A percentile compares a stretch with the other conserved stretches of the same genome.
phyloP scores from a whole-genome alignment of 2,113 vertebrate species.

The Crypturellus undulatus region DNA sequence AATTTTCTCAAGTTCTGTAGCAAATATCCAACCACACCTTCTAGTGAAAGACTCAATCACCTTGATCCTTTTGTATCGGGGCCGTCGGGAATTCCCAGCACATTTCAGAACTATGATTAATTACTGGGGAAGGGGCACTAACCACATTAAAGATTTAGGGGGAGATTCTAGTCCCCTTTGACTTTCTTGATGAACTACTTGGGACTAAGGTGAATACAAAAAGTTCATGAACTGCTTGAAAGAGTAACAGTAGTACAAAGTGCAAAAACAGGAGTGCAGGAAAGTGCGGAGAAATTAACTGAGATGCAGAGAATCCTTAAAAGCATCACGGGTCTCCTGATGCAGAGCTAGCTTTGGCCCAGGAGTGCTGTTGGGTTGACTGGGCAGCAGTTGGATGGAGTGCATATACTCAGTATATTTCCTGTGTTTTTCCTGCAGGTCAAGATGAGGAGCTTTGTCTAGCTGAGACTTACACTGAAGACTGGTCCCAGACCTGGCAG shows the following conservation, averaged over 20 bases:
- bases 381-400: conserved; percentile 42
- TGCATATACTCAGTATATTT: conserved; percentile 65
- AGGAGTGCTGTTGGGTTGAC: conserved; percentile 7
- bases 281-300: conserved; percentile 71
- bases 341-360: conserved; percentile 40
- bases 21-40: conserved; percentile 61
- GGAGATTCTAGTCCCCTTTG: conserved; percentile 41
- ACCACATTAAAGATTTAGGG: conserved; percentile 59
- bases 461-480: conserved; percentile 90
- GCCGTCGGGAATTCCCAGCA: conserved; percentile 70
- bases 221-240: conserved; percentile 76
- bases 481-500: conserved; percentile 90
- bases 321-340: background rate
- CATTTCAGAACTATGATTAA: conserved; percentile 6
- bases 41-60: conserved; percentile 43
- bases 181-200: conserved; percentile 56
- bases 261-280: conserved; percentile 76
- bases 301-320: conserved; percentile 43
- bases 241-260: conserved; percentile 79
- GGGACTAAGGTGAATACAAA: conserved; percentile 77
- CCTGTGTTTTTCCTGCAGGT: conserved; percentile 77
- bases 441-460: conserved; percentile 64
- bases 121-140: conserved; percentile 31
- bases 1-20: conserved; percentile 55
- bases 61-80: conserved; percentile 59